A percentile compares a stretch with the other conserved stretches of the same genome.
Evolutionary conservation across 2,113 vertebrate genomes (phyloP).

Genomic region (Silurus glanis): DNA sequence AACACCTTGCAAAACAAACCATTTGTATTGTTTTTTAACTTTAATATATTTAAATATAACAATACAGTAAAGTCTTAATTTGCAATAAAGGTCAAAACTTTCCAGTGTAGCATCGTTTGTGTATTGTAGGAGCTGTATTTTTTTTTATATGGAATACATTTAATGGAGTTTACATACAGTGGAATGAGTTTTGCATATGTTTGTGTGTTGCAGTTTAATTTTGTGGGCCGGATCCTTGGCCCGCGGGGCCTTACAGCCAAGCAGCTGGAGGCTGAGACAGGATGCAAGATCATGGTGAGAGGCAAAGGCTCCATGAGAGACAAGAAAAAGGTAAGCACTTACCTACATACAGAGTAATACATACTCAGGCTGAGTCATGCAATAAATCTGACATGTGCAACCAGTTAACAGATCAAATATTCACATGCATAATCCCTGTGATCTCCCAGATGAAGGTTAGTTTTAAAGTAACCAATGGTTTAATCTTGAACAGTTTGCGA

Average conservation of each 20-base stretch:
- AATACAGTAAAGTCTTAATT: background rate
- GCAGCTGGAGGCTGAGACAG: constrained; percentile 88
- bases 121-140: background rate
- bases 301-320: constrained; percentile 92
- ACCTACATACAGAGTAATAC: background rate
- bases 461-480: too few relatives aligned
- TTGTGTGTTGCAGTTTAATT: constrained; percentile 80
- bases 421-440: too few relatives aligned
- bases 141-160: background rate
- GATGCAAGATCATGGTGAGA: constrained; percentile 93
- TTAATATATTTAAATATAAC: background rate
- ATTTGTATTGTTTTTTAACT: background rate
- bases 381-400: too few relatives aligned
- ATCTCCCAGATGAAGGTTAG: too few relatives aligned
- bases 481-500: too few relatives aligned
- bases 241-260: constrained; percentile 89
- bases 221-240: constrained; percentile 89
- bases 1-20: background rate
- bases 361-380: too few relatives aligned
- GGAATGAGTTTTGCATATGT: constrained; percentile 22
- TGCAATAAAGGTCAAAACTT: background rate
- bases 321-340: constrained; percentile 84
- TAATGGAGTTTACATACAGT: background rate
- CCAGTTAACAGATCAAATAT: too few relatives aligned
- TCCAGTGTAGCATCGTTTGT: background rate